These are phyloP conservation scores for Megaustenia siamemsis DNA, from an alignment of 2,888 invertebrate species.

Conservation along the genomic window DNA sequence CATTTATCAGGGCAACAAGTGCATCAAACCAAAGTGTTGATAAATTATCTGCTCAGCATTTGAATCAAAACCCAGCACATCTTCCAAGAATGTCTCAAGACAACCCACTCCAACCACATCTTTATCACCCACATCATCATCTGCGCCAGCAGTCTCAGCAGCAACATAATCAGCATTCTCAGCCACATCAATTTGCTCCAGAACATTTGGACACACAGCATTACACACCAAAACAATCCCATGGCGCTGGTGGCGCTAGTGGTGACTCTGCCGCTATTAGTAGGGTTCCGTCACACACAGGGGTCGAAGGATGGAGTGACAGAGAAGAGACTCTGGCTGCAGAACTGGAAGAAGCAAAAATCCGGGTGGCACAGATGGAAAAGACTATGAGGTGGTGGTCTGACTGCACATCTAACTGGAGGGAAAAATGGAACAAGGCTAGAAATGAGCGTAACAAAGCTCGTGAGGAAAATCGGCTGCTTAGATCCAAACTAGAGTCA, in stretches of 20 bases:
- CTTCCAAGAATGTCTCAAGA: slow-evolving; percentile 39
- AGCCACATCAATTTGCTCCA: slow-evolving; percentile 47
- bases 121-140: slow-evolving; percentile 50
- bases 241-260: slow-evolving; percentile 51
- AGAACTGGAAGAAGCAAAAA: slow-evolving; percentile 95
- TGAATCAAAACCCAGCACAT: slow-evolving; percentile 10
- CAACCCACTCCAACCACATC: slow-evolving; percentile 45
- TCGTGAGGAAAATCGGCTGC: slow-evolving; percentile 91
- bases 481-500: slow-evolving; percentile 89
- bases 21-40: slow-evolving; percentile 30
- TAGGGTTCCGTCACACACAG: slow-evolving; percentile 61
- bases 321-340: slow-evolving; percentile 85
- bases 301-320: slow-evolving; percentile 73
- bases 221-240: slow-evolving; percentile 26
- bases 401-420: slow-evolving; percentile 97
- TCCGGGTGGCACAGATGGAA: slow-evolving; percentile 98
- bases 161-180: slow-evolving; percentile 44
- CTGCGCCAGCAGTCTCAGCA: not conserved
- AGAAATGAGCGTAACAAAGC: slow-evolving; percentile 93
- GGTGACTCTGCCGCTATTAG: slow-evolving; percentile 16
- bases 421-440: slow-evolving; percentile 97
- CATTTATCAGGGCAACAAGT: slow-evolving; percentile 67
- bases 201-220: slow-evolving; percentile 41
- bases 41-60: slow-evolving; percentile 29
- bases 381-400: slow-evolving; percentile 99